Evolutionary conservation across 1,140 invertebrate species (phyloP), one percentile per base, ranked within the genome.

Genomic region (Metaphire vulgaris): DNA sequence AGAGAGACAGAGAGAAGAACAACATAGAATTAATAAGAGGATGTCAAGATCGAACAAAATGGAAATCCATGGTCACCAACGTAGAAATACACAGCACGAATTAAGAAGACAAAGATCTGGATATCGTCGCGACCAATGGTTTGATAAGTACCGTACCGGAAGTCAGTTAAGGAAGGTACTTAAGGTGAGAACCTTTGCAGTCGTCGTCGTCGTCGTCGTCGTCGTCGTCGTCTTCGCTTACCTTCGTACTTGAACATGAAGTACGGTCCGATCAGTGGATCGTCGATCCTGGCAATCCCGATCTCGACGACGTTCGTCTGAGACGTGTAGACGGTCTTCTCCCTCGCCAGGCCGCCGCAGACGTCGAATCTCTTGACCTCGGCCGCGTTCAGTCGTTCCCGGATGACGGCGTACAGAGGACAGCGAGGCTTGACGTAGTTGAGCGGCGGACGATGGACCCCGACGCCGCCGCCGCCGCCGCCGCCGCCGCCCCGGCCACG

Each of bases 241-340:
- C 41, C 41, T 56, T 56, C 41, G 41, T 56, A 56, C 41, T 56
- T 56, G 41, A 56, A 56, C 21, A 56, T 6, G 41, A 56, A 56
- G 41, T 12, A 56, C 21, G 41, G 41, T 69, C 67, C n/a, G n/a
- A n/a, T 33, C 1, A 71, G n/a, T 1, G 33, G 30, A 1, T 74
- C 56, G 15, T 74, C 72, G 1, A 21, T 29, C 41, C 32, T 66
- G 71, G 33, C 32, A 16, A 77, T 16, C 6, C 64, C 34, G 31
- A 77, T 29, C 30, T 77, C 76, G 1, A 77, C 12, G 15, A 28
- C 64, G 65, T 77, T 77, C 16, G 76, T 77, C 28, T 32, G 31
- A 65, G 76, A 77, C 14, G 76, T 77, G 70, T 77, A 77, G 14
- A 77, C 71, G 56, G 31, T 28, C 65, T 68, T 29, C 31, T 32